Conservation (phyloP, 2,113 vertebrate genomes). For the Baryphthengus martii region DNA sequence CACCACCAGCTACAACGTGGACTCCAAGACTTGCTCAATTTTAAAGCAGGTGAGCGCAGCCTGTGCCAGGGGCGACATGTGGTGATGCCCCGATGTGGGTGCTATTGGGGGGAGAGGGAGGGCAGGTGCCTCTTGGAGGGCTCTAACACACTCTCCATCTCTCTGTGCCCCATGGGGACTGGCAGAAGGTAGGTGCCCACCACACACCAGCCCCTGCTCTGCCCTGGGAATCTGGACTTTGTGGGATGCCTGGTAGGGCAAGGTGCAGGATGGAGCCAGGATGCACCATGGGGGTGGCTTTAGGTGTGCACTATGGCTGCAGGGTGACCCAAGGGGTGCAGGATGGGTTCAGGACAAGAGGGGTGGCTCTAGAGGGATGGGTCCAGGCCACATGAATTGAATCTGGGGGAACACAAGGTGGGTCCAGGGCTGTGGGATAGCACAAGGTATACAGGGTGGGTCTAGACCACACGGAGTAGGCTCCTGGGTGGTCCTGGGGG, state of each 20-base stretch:
- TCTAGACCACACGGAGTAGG: too few relatives aligned
- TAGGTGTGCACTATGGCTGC: background rate
- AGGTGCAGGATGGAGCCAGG: background rate
- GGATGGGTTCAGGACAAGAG: background rate
- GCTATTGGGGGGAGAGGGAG: background rate
- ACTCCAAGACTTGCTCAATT: slow-evolving; percentile 91
- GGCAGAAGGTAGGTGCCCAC: slow-evolving; percentile 71
- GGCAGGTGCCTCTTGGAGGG: background rate
- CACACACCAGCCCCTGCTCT: background rate
- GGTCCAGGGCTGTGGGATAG: background rate
- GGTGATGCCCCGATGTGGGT: fast-evolving
- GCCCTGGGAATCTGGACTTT: background rate
- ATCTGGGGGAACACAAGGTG: too few relatives aligned
- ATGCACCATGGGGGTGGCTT: background rate
- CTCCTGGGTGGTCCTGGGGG: too few relatives aligned
- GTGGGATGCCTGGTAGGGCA: background rate
- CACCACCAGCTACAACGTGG: slow-evolving; percentile 88
- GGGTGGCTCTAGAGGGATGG: fast-evolving
- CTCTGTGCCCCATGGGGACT: background rate
- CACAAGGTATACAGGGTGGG: background rate
- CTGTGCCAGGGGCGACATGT: fast-evolving
- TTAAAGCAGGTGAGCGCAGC: slow-evolving; percentile 88
- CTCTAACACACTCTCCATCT: slow-evolving; percentile 9
- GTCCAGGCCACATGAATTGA: background rate
- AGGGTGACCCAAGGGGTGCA: background rate